Evolutionary conservation across 2,797 vertebrate species (phyloP).

Genomic region (Lacerta agilis): DNA sequence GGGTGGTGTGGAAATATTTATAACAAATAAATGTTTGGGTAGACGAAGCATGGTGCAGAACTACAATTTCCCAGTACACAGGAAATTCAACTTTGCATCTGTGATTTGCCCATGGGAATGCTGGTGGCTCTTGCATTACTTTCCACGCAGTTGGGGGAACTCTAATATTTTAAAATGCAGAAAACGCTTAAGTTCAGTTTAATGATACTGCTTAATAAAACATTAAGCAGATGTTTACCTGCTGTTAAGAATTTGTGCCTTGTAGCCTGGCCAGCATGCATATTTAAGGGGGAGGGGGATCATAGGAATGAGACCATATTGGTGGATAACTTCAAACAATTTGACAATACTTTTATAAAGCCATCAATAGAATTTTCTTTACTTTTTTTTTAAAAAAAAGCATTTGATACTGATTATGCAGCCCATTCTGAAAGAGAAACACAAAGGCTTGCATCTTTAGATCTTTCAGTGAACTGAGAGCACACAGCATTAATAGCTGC

Average conservation of each 20-base stretch:
- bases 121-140: not conserved
- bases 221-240: slow-evolving; percentile 61
- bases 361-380: slow-evolving; percentile 77
- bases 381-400: slow-evolving; percentile 61
- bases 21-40: not conserved
- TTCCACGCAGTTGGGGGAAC: not conserved
- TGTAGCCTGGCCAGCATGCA: slow-evolving; percentile 61
- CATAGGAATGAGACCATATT: slow-evolving; percentile 69
- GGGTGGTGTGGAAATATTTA: too few relatives aligned
- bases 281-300: slow-evolving; percentile 49
- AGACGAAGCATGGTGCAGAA: slow-evolving; percentile 31
- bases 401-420: slow-evolving; percentile 79
- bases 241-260: slow-evolving; percentile 61
- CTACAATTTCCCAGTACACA: slow-evolving; percentile 11
- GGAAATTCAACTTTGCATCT: slow-evolving; percentile 18
- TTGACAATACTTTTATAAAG: slow-evolving; percentile 78
- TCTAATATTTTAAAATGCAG: slow-evolving; percentile 23
- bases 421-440: slow-evolving; percentile 77
- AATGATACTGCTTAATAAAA: slow-evolving; percentile 56
- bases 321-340: slow-evolving; percentile 71
- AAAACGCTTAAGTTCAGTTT: slow-evolving; percentile 26
- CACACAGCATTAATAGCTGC: slow-evolving; percentile 77
- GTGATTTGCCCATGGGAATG: not conserved
- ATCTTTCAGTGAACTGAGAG: slow-evolving; percentile 80
- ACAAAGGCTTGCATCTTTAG: slow-evolving; percentile 76